These are phyloP conservation scores for Urocynchramus pylzowi DNA, from an alignment of 2,113 vertebrate genomes.

Conservation along the genomic window DNA sequence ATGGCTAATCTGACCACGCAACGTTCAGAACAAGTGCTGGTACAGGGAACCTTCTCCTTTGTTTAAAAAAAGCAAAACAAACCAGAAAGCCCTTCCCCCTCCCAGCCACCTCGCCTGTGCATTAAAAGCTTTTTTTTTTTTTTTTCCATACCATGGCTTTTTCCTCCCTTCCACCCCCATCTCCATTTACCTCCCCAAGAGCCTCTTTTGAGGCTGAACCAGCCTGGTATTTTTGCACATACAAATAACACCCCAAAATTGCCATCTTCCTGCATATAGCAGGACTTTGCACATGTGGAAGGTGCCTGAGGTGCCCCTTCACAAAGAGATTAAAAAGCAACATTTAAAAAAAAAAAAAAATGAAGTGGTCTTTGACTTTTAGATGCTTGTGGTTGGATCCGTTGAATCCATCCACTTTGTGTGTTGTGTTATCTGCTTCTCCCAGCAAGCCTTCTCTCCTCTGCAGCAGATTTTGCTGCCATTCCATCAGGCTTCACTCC, in stretches of 20 bases:
- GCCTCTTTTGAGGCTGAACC: not conserved
- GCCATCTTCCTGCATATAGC: not conserved
- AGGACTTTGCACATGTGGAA: not conserved
- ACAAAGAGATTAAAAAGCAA: not conserved
- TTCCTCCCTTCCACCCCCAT: not conserved
- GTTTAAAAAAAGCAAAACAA: not conserved
- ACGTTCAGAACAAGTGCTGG: conserved; percentile 12
- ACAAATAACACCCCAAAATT: not conserved
- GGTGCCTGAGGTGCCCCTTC: not conserved
- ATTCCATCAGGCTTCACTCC: not conserved
- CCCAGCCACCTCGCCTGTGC: not conserved
- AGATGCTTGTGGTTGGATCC: not conserved
- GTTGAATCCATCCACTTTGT: not conserved
- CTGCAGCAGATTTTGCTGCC: not conserved
- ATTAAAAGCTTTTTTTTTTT: conserved; percentile 6
- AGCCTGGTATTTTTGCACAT: not conserved
- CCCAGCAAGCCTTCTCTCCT: not conserved
- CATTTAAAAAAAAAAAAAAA: no score
- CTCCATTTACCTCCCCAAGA: not conserved
- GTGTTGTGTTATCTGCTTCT: not conserved
- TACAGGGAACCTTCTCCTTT: conserved; percentile 18
- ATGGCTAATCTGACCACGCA: conserved; percentile 73
- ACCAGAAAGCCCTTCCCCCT: not conserved
- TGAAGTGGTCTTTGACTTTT: not conserved
- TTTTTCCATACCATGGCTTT: not conserved